Percentiles rank a stretch among this genome's conserved stretches.
Evolutionary conservation across 1,140 invertebrate species (phyloP).

Genomic region (Parasteatoda tepidariorum): DNA sequence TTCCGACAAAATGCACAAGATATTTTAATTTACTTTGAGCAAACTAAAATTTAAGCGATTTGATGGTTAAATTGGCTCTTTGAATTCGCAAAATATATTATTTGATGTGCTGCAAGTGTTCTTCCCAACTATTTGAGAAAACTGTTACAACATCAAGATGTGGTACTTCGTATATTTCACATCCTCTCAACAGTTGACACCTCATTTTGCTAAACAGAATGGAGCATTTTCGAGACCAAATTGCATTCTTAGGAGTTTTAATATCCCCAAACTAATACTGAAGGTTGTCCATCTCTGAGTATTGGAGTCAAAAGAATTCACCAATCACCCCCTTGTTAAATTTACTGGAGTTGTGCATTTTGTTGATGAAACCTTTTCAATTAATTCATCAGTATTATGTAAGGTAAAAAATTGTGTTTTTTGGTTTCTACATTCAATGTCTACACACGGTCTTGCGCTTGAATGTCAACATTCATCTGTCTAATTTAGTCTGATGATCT

Average conservation of each 20-base stretch:
- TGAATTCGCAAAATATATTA: background rate
- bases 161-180: constrained; percentile 2
- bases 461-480: background rate
- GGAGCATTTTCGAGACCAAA: constrained; percentile 17
- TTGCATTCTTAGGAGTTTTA: background rate
- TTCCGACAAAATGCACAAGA: constrained; percentile 2
- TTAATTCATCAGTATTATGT: background rate
- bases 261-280: too few relatives aligned
- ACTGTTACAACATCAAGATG: constrained; percentile 28
- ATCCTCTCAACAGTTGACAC: background rate
- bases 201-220: constrained; percentile 12
- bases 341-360: background rate
- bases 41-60: constrained; percentile 16
- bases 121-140: constrained; percentile 44
- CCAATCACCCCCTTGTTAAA: background rate
- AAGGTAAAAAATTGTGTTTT: background rate
- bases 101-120: constrained; percentile 48
- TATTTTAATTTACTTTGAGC: constrained; percentile 10
- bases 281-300: constrained; percentile 5
- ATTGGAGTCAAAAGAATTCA: background rate
- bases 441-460: background rate
- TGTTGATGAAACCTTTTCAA: background rate
- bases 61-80: constrained; percentile 57
- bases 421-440: background rate
- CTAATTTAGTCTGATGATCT: constrained; percentile 18